A percentile compares a stretch with the other conserved stretches of the same genome.
These are phyloP conservation scores for Damaliscus lunatus DNA, from an alignment of 2,113 vertebrate genomes.

Conservation along the genomic window DNA sequence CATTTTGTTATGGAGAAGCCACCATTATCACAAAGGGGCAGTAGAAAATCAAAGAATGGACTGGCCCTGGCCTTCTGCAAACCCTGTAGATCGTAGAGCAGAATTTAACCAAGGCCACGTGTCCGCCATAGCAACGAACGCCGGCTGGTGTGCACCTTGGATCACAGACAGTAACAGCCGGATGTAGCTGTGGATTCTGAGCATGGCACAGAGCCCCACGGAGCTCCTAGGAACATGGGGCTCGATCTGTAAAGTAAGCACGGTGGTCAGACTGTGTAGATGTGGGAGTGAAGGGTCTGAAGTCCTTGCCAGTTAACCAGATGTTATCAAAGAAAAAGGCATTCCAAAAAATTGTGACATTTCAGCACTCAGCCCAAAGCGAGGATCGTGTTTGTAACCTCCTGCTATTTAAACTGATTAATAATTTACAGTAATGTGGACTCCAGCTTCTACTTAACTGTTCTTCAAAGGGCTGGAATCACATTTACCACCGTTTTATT, in stretches of 20 bases:
- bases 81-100: neutral
- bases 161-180: neutral
- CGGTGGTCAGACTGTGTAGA: neutral
- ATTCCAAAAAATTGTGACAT: neutral
- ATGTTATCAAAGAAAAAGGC: constrained; percentile 13
- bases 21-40: neutral
- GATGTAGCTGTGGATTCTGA: neutral
- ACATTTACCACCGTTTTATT: constrained; percentile 47
- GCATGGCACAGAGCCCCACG: neutral
- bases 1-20: neutral
- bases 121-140: rapidly evolving
- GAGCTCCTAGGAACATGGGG: neutral
- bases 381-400: constrained; percentile 52
- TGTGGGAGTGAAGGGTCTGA: neutral
- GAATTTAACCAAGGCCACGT: neutral
- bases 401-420: constrained; percentile 59
- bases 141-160: neutral
- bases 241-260: neutral
- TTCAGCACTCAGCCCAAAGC: constrained; percentile 41
- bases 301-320: neutral
- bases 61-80: neutral
- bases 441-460: constrained; percentile 60
- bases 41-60: neutral
- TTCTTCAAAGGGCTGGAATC: constrained; percentile 54
- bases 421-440: constrained; percentile 61